Evolutionary conservation across 2,113 vertebrate genomes (phyloP).

Genomic region (Anoura caudifer): DNA sequence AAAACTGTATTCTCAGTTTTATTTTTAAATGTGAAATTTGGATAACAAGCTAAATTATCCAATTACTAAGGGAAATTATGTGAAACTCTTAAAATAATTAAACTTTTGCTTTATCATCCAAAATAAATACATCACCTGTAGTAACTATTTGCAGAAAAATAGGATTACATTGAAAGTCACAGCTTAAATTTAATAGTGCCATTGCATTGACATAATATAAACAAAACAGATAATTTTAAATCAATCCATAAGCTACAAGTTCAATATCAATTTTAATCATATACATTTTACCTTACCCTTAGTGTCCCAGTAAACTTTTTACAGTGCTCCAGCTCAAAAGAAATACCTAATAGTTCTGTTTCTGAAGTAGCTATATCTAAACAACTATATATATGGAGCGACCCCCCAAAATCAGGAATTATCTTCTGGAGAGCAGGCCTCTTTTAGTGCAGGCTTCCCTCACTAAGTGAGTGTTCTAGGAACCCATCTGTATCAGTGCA

Average conservation of each 20-base stretch:
- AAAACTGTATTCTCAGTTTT: conserved; percentile 23
- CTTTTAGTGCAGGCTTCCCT: too few relatives aligned
- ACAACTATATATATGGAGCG: too few relatives aligned
- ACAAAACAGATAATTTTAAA: background rate
- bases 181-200: background rate
- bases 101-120: background rate
- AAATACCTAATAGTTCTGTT: background rate
- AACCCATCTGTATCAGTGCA: too few relatives aligned
- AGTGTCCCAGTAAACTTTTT: background rate
- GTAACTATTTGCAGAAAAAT: conserved; percentile 33
- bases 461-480: too few relatives aligned
- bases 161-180: background rate
- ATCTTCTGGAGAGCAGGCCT: too few relatives aligned
- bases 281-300: background rate
- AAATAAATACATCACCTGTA: background rate
- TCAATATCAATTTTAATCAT: background rate
- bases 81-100: conserved; percentile 34
- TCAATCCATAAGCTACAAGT: background rate
- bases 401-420: too few relatives aligned
- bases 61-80: background rate
- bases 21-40: conserved; percentile 41
- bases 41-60: background rate
- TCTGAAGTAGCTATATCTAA: background rate
- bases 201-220: background rate
- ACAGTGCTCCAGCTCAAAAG: background rate